A percentile compares a stretch with the other conserved stretches of the same genome.
Evolutionary conservation across 1,140 invertebrate species (phyloP).

Genomic region (Conus betulinus): DNA sequence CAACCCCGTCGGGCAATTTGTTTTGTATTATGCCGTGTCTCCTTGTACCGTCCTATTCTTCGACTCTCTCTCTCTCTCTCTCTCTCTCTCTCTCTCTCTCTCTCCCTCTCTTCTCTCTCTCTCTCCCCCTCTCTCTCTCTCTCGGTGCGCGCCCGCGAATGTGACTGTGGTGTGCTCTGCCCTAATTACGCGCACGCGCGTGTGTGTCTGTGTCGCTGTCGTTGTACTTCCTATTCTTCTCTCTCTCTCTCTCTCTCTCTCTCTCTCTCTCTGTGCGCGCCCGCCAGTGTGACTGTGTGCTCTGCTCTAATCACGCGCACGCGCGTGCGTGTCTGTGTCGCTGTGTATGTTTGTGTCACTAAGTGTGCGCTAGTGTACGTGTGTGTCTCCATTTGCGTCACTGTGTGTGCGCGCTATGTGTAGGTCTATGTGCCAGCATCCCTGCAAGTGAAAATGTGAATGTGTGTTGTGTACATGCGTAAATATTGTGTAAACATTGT

Average conservation of each 20-base stretch:
- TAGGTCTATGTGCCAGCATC: not conserved
- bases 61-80: no score
- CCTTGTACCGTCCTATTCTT: no score
- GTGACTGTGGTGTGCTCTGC: no score
- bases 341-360: not conserved
- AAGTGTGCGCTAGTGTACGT: not conserved
- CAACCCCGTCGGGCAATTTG: no score
- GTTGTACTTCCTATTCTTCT: no score
- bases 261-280: not conserved
- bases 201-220: not conserved
- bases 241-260: no score
- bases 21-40: no score
- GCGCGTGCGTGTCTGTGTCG: not conserved
- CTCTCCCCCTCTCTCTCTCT: no score
- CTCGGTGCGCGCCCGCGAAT: not conserved
- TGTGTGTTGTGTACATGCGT: not conserved
- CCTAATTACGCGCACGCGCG: not conserved
- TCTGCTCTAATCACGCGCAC: no score
- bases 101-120: no score
- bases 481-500: not conserved
- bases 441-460: constrained; percentile 2
- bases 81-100: no score
- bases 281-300: no score
- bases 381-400: not conserved
- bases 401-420: not conserved